These are phyloP conservation scores for Lutjanus argentimaculatus DNA, from an alignment of 2,797 vertebrate genomes.

Conservation along the genomic window DNA sequence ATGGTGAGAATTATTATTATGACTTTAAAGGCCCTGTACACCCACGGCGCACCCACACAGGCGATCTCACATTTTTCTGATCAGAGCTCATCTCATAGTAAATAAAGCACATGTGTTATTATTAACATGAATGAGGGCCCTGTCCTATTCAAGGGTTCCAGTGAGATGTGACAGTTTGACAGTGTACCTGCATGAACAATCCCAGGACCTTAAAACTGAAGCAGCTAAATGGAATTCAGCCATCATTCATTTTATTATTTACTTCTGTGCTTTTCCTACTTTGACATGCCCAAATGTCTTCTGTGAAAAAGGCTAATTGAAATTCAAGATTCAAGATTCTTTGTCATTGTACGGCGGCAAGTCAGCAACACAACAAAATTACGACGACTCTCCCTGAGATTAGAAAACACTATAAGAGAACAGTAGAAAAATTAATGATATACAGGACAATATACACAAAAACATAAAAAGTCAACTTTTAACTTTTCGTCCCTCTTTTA, in stretches of 20 bases:
- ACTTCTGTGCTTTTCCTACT: background rate
- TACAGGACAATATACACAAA: too few species aligned
- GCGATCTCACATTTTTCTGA: conserved; percentile 2
- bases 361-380: too few species aligned
- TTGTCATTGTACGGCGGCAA: too few species aligned
- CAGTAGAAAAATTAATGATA: too few species aligned
- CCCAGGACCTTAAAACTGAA: background rate
- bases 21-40: background rate
- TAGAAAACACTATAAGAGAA: too few species aligned
- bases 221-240: background rate
- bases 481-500: background rate
- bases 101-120: background rate
- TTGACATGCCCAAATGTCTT: background rate
- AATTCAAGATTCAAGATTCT: too few species aligned
- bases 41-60: background rate
- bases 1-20: background rate
- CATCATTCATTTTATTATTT: background rate
- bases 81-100: background rate
- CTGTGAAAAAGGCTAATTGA: background rate
- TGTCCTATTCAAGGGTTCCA: background rate
- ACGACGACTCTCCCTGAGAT: too few species aligned
- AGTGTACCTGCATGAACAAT: background rate
- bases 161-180: background rate
- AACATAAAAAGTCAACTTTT: too few species aligned
- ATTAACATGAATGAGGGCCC: background rate